Evolutionary conservation across 1,140 invertebrate genomes (phyloP), one percentile per base, ranked within the genome.

Genomic region (Drosophila kikkawai): DNA sequence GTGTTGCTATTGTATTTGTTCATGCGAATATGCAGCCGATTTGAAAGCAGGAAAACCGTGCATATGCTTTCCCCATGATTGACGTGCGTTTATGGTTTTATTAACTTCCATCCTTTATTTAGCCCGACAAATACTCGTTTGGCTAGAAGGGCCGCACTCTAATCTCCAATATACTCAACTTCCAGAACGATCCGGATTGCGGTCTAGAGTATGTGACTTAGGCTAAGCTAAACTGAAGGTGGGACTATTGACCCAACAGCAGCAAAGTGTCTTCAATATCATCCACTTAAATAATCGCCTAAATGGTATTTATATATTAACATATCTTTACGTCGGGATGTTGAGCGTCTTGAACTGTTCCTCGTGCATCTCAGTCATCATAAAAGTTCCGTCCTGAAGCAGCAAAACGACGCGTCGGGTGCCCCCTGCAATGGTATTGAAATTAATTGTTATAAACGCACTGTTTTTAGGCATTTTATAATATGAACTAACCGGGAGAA

Each of bases 281-380:
- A 34, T 65, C 19, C 36, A 48, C 47, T 55, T 69, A 69, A 29
- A 29, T 29, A 48, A 48, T 48, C 47, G 47, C n/a, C 67, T 69
- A 59, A n/a, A 19, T 29, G 15, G n/a, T 73, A 73, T 19, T 26
- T 59, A 9, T 41, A 15, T 50, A 57, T 59, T 42, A 59, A 48
- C 53, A 60, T 36, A 9, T 51, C 36, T 82, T 91, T 92, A 92
- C 80, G 91, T 86, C 59, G 79, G 79, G 63, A 92, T 91, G 59
- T 96, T 95, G 60, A 96, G 92, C 66, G 95, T 95, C 76, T 95
- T 95, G 82, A 96, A 97, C 83, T 97, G 96, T 82, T 97, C 96
- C 79, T 96, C 96, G 69, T 97, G 96, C 44, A 97, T 95, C 93
- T 97, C 96, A 19, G 96, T 97, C 94, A 97, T 96, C 94, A 97